Evolutionary conservation across 1,140 invertebrate genomes (phyloP), one percentile per base, ranked within the genome.

Genomic region (Lepidurus apus): DNA sequence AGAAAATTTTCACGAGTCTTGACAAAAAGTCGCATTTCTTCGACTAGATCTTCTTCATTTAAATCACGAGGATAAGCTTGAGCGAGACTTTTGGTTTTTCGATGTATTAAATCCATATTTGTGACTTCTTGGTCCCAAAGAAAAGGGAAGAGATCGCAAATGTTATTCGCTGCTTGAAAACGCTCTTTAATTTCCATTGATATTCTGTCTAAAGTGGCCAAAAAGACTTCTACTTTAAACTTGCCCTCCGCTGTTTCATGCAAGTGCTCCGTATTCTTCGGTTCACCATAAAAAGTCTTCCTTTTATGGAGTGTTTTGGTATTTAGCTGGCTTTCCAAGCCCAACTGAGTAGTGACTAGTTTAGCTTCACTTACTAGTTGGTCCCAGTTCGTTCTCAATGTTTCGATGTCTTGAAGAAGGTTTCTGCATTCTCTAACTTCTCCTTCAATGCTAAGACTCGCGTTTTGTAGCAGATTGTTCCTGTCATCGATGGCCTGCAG

Each of bases 401-500:
- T 21, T 26, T 42, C n/a, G 6, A 43, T 76, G 21, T 76, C 75
- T 26, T 24, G 21, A 76, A 42, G 21, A 76, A 76, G 75, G n/a
- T 44, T 76, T 76, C 75, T 42, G n/a, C 21, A 42, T 42, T 76
- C 75, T 76, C 42, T 76, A 42, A 76, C 17, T 76, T 76, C 75
- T 47, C 45, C 45, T 24, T 76, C 75, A 44, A 76, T 76, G 75
- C 42, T 76, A 10, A 10, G 74, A 74, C 9, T 76, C 45, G 24
- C 42, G 1, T 42, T 76, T 44, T 76, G 75, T 24, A 76, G 75
- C 75, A 76, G 9, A 1, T 26, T 24, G 42, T 42, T 76, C 21
- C 75, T 24, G 75, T 76, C 75, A 42, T 76, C 75, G 75, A 76
- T 76, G 75, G n/a, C 75, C 21, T 76, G 75, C 21, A n/a, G n/a